Percentiles rank a stretch among this genome's conserved stretches.
These are phyloP conservation scores for Hedychridium roseum DNA, from an alignment of 2,888 invertebrate genomes.

Conservation along the genomic window DNA sequence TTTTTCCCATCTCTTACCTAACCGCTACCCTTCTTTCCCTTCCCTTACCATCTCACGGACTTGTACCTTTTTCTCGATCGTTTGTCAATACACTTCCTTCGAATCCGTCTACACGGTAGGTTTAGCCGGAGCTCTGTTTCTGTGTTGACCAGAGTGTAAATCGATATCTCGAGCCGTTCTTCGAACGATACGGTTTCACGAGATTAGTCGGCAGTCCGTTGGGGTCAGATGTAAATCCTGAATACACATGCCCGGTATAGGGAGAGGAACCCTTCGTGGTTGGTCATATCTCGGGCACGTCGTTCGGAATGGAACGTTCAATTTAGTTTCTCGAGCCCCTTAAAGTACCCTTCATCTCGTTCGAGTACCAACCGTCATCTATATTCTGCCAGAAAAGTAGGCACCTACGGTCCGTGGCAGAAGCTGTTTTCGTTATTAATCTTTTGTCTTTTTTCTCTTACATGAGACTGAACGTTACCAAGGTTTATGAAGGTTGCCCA, in stretches of 20 bases:
- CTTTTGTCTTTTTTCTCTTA: no score
- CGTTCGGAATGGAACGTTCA: conserved; percentile 15
- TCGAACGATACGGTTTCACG: conserved; percentile 45
- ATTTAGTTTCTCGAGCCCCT: conserved; percentile 33
- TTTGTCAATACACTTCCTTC: no score
- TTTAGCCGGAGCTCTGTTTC: conserved; percentile 12
- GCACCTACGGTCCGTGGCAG: conserved; percentile 19
- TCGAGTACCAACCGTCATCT: conserved; percentile 10
- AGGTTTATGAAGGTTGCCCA: no score
- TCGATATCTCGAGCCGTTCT: conserved; percentile 40
- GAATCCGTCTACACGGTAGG: no score
- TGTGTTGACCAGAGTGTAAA: conserved; percentile 37
- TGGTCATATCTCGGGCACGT: conserved; percentile 5
- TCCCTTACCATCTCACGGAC: no score
- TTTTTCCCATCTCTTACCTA: no score
- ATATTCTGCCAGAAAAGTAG: conserved; percentile 13
- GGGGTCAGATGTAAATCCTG: conserved; percentile 45
- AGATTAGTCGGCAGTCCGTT: conserved; percentile 45
- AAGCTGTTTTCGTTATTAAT: no score
- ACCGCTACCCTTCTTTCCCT: no score
- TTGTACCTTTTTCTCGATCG: no score
- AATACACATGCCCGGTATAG: conserved; percentile 33
- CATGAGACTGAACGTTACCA: no score
- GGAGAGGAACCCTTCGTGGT: conserved; percentile 4
- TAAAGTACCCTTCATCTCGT: conserved; percentile 20